phyloP scores from a whole-genome alignment of 2,888 invertebrate species.

The Drosophila formosana region DNA sequence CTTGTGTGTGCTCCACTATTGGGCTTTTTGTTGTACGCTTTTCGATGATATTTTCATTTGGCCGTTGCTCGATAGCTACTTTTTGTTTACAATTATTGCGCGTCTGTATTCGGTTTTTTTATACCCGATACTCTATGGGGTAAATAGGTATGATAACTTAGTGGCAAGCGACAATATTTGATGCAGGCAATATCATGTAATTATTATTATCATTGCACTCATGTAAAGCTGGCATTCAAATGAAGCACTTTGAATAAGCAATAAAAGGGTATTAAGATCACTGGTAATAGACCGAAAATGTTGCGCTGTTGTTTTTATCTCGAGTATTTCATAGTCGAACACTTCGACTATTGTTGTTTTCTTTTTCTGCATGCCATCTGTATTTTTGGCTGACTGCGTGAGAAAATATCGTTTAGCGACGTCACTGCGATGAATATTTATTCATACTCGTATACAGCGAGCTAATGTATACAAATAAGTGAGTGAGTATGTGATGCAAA shows the following conservation, averaged over 20 bases:
- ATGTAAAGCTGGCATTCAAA: too few relatives aligned
- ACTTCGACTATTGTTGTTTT: slow-evolving; percentile 9
- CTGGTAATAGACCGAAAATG: slow-evolving; percentile 1
- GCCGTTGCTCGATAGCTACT: slow-evolving; percentile 25
- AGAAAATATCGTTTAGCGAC: slow-evolving; percentile 48
- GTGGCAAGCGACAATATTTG: not conserved
- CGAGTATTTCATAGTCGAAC: not conserved
- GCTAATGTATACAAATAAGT: not conserved
- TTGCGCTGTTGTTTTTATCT: not conserved
- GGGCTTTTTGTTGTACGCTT: slow-evolving; percentile 25
- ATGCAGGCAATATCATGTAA: not conserved
- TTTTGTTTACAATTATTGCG: slow-evolving; percentile 55
- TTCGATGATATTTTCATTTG: slow-evolving; percentile 50
- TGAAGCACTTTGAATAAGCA: too few relatives aligned
- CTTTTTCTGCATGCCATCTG: slow-evolving; percentile 17
- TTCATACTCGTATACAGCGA: not conserved
- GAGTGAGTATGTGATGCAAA: slow-evolving; percentile 15
- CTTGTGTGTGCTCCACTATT: slow-evolving; percentile 2
- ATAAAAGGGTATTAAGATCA: too few relatives aligned
- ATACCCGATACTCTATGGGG: not conserved
- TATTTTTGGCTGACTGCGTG: slow-evolving; percentile 48
- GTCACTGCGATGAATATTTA: slow-evolving; percentile 22
- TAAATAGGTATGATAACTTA: not conserved
- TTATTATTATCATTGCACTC: too few relatives aligned
- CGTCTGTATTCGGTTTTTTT: slow-evolving; percentile 37